Evolutionary conservation across 2,113 vertebrate species (phyloP).

Genomic region (Apteryx mantelli): DNA sequence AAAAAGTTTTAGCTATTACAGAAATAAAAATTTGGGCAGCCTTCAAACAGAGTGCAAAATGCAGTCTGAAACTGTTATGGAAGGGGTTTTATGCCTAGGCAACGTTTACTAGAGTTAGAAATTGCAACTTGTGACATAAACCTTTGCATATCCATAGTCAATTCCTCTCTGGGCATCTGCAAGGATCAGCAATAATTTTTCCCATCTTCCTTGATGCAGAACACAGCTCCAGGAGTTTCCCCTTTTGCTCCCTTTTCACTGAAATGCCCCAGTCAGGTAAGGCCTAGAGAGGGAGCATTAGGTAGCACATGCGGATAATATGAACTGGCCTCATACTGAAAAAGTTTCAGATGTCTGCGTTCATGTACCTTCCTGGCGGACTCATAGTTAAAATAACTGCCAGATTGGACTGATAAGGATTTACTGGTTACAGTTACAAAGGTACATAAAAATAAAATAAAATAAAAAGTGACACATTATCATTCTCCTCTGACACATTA

Average conservation of each 20-base stretch:
- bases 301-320: background rate
- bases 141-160: background rate
- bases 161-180: background rate
- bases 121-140: background rate
- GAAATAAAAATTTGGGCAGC: background rate
- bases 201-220: background rate
- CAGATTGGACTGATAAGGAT: background rate
- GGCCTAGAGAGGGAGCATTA: rapidly evolving
- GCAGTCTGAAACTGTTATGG: background rate
- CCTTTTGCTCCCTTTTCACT: rapidly evolving
- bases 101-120: background rate
- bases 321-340: background rate
- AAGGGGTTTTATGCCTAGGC: background rate
- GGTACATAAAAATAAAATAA: rapidly evolving
- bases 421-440: background rate
- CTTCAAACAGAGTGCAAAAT: background rate
- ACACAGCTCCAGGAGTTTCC: background rate
- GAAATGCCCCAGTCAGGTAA: background rate
- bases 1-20: background rate
- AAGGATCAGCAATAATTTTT: background rate
- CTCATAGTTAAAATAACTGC: background rate
- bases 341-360: background rate
- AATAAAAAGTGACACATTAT: background rate
- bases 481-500: background rate
- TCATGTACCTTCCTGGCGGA: background rate